Base-by-base conservation (phyloP, 2,888 invertebrate species). In the Scelioninae gen. 1 region DNA sequence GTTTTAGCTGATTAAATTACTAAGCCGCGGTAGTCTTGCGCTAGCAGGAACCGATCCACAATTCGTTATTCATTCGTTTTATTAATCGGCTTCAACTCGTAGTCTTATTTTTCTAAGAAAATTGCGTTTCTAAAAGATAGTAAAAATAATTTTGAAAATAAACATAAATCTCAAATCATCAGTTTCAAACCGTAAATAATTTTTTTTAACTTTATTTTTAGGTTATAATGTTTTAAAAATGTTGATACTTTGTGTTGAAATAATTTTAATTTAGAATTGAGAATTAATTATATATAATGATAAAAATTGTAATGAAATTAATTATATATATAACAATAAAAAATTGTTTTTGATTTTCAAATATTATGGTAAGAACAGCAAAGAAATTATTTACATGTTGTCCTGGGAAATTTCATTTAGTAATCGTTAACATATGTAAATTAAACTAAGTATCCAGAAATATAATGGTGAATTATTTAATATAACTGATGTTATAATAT, bases 1-100 rank as follows among this genome's bases (percentile, higher is more conserved):
- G 92, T 91, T 92, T 92, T 92, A 92, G 92, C 91, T 91, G 92
- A 92, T 92, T 92, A 92, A 92, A 92, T 92, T 92, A 91, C 92
- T 91, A 91, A 90, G 91, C 91, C 90, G 88, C 87, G 86, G 87
- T 87, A 89, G 89, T 87, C 89, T 89, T 91, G 91, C 90, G 86
- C 85, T 82, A 88, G 88, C 91, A 90, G 87, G 89, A 88, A 87
- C 88, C 89, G 87, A 86, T 87, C 87, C 87, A 88, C 89, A 87
- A 90, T 90, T 89, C 88, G 87, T 88, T 88, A 89, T 90, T 88
- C 88, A 88, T 90, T 88, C 89, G 88, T 88, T 90, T 88, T 90
- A 90, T 91, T 91, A 90, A 90, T 91, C 89, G 90, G 88, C 88
- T 88, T 86, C 81, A 60, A 85, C 74, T 87, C 84, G 76, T 69